A percentile compares a stretch with the other conserved stretches of the same genome.
Evolutionary conservation across 2,888 invertebrate species (phyloP).

Genomic region (Troides aeacus): DNA sequence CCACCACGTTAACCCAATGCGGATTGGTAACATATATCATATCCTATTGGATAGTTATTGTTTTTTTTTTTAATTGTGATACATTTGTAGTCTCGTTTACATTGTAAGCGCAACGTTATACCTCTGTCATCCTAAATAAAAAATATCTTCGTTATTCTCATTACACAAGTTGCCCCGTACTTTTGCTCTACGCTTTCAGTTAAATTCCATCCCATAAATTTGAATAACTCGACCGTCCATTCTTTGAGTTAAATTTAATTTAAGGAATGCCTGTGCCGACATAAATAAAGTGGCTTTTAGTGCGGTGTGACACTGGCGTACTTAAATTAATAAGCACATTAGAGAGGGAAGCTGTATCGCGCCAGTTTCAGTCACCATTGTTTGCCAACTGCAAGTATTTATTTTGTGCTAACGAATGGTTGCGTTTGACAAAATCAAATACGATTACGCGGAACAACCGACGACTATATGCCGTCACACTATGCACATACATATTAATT

Average conservation of each 20-base stretch:
- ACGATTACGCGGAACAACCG: slow-evolving; percentile 21
- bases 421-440: slow-evolving; percentile 28
- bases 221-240: slow-evolving; percentile 32
- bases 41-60: too few relatives aligned
- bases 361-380: slow-evolving; percentile 32
- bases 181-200: slow-evolving; percentile 14
- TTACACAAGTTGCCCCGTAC: slow-evolving; percentile 14
- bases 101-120: not conserved
- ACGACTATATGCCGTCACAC: slow-evolving; percentile 9
- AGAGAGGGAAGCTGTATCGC: slow-evolving; percentile 33
- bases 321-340: slow-evolving; percentile 43
- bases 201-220: slow-evolving; percentile 29
- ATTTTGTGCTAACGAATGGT: slow-evolving; percentile 26
- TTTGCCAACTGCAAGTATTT: slow-evolving; percentile 32
- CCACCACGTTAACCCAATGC: too few relatives aligned
- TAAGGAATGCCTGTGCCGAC: slow-evolving; percentile 31
- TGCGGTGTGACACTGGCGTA: slow-evolving; percentile 34
- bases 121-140: not conserved
- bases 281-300: slow-evolving; percentile 34
- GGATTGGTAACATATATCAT: too few relatives aligned
- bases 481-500: slow-evolving; percentile 15
- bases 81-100: not conserved
- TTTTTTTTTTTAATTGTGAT: not conserved
- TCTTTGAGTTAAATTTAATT: slow-evolving; percentile 34
- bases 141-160: slow-evolving; percentile 16